Base-by-base conservation (phyloP, 1,140 invertebrate genomes). In the Euura lappo region DNA sequence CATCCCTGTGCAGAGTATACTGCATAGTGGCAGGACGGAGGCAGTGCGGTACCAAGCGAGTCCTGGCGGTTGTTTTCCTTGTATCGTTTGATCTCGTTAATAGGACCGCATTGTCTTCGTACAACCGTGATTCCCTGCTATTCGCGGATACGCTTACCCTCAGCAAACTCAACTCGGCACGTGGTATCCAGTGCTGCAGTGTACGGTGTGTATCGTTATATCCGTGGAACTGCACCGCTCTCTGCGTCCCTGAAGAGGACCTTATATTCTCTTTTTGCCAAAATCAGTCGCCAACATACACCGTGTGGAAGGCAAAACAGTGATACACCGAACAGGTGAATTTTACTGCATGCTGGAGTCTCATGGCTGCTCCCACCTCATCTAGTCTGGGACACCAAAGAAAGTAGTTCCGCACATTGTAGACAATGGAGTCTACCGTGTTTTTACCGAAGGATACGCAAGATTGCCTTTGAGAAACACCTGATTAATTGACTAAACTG, bases 71-170 rank as follows among this genome's bases (percentile, higher is more conserved):
- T 77, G 81, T 82, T 74, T 74, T 71, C 79, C 72, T 60, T 83
- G 81, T 83, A 83, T 83, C 81, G 81, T 83, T 83, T 81, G 82
- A 83, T 83, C 82, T 83, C 80, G 82, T 83, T 83, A 83, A 83
- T 83, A 83, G 82, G 81, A 81, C 81, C 78, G 80, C 82, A 83
- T 83, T 83, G 82, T 83, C 79, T 60, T 60, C 51, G 51, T 60
- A 60, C 51, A n/a, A 60, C 51, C 51, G 51, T 60, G 51, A n/a
- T 60, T 60, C 51, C 51, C 51, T 4, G 51, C 51, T 60, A 60
- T 60, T 60, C 51, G 51, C 51, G 51, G 6, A 60, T 60, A 60
- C 51, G 10, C 13, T 6, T 60, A 60, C 51, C 13, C 13, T 60
- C 8, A 60, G 51, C 3, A 60, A 60, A n/a, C 8, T n/a, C 8